Conservation (phyloP, 1,140 invertebrate genomes). For the Macrotrachela quadricornifera region DNA sequence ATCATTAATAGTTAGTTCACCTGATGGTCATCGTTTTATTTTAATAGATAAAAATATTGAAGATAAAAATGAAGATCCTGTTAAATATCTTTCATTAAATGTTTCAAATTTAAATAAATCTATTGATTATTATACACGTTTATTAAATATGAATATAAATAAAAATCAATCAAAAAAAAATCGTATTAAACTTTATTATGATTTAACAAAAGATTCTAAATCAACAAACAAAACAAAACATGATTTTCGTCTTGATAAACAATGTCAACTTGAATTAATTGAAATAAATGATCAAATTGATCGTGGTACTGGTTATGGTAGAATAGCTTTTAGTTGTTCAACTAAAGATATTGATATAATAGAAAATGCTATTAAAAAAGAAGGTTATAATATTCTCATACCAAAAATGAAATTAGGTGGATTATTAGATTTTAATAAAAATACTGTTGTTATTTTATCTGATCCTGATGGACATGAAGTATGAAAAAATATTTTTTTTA, state of each 20-base stretch:
- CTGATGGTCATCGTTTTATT: constrained; percentile 74
- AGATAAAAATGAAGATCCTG: constrained; percentile 45
- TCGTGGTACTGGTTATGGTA: constrained; percentile 71
- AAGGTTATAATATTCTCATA: constrained; percentile 54
- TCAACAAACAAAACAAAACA: too few relatives aligned
- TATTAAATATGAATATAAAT: not conserved
- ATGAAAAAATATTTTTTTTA: too few relatives aligned
- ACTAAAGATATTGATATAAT: constrained; percentile 47
- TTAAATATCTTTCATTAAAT: constrained; percentile 54
- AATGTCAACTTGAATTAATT: too few relatives aligned
- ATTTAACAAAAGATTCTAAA: not conserved
- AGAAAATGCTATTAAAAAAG: constrained; percentile 48
- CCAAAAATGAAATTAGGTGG: constrained; percentile 59
- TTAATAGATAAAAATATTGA: constrained; percentile 41
- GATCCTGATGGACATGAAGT: constrained; percentile 86
- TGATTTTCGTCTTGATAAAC: too few relatives aligned
- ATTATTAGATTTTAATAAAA: constrained; percentile 34
- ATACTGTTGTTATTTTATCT: constrained; percentile 51
- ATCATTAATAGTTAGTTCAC: constrained; percentile 40
- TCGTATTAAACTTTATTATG: too few relatives aligned
- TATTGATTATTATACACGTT: constrained; percentile 27
- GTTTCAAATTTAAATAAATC: constrained; percentile 54
- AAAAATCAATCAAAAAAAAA: not conserved
- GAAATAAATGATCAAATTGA: constrained; percentile 34
- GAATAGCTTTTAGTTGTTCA: constrained; percentile 77